phyloP scores from a whole-genome alignment of 92 coral and sea anemone species.

The Montipora capitata region DNA sequence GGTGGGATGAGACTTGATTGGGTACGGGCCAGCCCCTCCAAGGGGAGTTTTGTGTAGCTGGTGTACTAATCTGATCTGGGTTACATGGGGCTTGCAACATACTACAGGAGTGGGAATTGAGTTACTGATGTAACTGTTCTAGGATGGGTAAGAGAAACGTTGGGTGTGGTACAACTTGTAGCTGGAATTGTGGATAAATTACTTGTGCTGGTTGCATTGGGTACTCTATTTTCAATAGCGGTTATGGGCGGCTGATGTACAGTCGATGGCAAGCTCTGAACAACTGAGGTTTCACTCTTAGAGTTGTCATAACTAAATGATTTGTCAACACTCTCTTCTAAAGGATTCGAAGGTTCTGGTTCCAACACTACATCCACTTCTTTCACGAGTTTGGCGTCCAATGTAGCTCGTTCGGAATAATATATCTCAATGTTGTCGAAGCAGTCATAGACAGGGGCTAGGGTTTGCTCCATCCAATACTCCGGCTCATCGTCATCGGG shows the following conservation, averaged over 20 bases:
- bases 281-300: constrained; percentile 11
- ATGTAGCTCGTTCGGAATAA: constrained; percentile 29
- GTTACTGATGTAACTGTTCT: constrained; percentile 40
- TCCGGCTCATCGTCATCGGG: constrained; percentile 65
- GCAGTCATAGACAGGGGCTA: constrained; percentile 43
- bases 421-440: constrained; percentile 45
- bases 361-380: constrained; percentile 24
- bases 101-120: constrained; percentile 38
- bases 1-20: background rate
- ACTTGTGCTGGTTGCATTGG: constrained; percentile 9
- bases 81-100: constrained; percentile 34
- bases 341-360: constrained; percentile 28
- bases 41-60: constrained; percentile 16
- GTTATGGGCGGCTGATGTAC: constrained; percentile 29
- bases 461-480: constrained; percentile 56
- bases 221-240: constrained; percentile 31
- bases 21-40: constrained; percentile 24
- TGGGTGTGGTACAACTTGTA: constrained; percentile 26
- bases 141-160: constrained; percentile 22
- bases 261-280: constrained; percentile 1
- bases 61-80: constrained; percentile 36
- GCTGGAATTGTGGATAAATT: constrained; percentile 10
- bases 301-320: background rate
- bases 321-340: constrained; percentile 14
- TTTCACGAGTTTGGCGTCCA: constrained; percentile 52